Evolutionary conservation across 2,888 invertebrate species (phyloP), one percentile per base, ranked within the genome.

Genomic region (Trisateles emortualis): DNA sequence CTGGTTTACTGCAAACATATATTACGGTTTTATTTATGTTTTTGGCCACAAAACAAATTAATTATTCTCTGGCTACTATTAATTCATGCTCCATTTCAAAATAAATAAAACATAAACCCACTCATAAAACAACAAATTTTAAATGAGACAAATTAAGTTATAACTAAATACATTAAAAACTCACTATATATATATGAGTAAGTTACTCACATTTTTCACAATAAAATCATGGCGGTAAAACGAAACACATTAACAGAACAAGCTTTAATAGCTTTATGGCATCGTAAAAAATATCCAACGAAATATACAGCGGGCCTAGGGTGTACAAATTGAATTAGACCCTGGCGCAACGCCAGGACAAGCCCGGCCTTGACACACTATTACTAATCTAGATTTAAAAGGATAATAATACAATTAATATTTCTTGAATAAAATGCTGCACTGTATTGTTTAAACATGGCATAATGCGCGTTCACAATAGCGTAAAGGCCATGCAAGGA

Each of bases 301-400:
- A 68, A 75, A 72, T 70, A 74, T 76, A 77, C 71, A 74, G 67
- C 62, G 64, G 53, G 62, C 72, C 72, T 72, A 71, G 80, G 74
- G 74, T 69, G 68, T 71, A 75, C 76, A 79, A 80, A 87, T 84
- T 87, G 82, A 86, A 88, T 87, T 80, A 78, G 74, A 74, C 57
- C 56, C 81, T 88, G 87, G 88, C 82, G 24, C 22, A 5, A 14
- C 9, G 84, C 88, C 88, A 88, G 75, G 65, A 59, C 52, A 45
- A 44, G 42, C 40, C 46, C 56, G 52, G 39, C 72, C 79, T 74
- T 80, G 78, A 76, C 78, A 78, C 40, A 57, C 53, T 59, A 67
- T 57, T 11, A 43, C 49, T 44, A 50, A 71, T 73, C 63, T 69
- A 70, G 68, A 76, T 70, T 70, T 69, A 71, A 68, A 67, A 69